Base-by-base conservation (phyloP, 1,140 invertebrate genomes). In the Drosophila athabasca region DNA sequence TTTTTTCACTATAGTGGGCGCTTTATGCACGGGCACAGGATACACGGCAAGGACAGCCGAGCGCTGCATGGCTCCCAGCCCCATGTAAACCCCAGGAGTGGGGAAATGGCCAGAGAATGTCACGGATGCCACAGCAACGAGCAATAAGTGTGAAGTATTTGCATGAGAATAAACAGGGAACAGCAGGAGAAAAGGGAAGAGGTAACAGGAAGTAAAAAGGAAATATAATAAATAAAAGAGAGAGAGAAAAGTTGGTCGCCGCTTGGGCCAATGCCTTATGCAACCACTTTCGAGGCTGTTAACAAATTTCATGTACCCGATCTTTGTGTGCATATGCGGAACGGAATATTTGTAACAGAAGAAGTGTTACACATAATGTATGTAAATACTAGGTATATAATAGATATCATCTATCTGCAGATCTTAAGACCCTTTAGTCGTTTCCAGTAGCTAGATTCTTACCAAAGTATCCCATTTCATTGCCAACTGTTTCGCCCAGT, bases 91-190 rank as follows among this genome's bases (percentile, higher is more conserved):
- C n/a, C 29, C 11, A 41, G 44, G 62, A n/a, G 48, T 5, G 43
- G 29, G 29, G 53, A 66, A 65, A 49, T 52, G 51, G 76, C 59
- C 52, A 62, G 52, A 51, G 64, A 62, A 53, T 84, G 77, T 74
- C 66, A 60, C 61, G 78, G 69, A 87, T 87, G 82, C 74, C 62
- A 75, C 68, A 81, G 81, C 59, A 61, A 73, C 78, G 62, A 45
- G 62, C 79, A 81, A 51, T 82, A 78, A 76, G 81, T 75, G 81
- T 87, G 82, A 85, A 85, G 74, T 81, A 85, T 85, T 85, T 87
- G 82, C 83, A 87, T 87, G 69, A 78, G 69, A 85, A 85, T 87
- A 71, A 72, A 75, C 62, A 81, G 58, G 66, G 62, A 84, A 77
- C 52, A 62, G 71, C 62, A 52, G 48, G 41, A 51, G 45, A 22